Conservation (phyloP, 2,797 vertebrate genomes). For the Melanotaenia boesemani region DNA sequence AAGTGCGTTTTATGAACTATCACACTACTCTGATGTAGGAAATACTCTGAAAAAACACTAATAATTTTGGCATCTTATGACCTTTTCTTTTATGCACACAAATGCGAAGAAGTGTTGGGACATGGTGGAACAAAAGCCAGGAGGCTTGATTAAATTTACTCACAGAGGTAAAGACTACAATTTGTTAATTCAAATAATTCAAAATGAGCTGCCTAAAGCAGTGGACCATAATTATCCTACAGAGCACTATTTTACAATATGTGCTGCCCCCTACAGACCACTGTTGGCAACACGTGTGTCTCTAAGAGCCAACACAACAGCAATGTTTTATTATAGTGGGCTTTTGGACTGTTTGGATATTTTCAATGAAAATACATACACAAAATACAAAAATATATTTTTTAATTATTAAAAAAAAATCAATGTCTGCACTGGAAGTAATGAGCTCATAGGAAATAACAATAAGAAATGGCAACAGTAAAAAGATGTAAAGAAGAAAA, state of each 20-base stretch:
- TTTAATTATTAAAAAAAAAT: constrained; percentile 18
- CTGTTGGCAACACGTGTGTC: constrained; percentile 3
- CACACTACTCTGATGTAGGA: constrained; percentile 31
- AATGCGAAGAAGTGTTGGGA: constrained; percentile 2
- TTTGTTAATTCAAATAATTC: constrained; percentile 16
- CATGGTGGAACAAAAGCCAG: constrained; percentile 11
- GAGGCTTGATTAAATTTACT: constrained; percentile 15
- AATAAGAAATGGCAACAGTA: constrained; percentile 1
- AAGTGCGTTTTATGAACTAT: constrained; percentile 22
- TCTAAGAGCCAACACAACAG: neutral
- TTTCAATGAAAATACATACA: neutral
- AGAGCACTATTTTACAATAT: neutral
- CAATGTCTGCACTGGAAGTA: neutral
- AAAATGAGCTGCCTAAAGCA: neutral
- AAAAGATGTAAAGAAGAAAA: constrained; percentile 7
- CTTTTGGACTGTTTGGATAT: neutral
- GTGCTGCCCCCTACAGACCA: constrained; percentile 67
- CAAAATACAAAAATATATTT: neutral
- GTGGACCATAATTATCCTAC: neutral
- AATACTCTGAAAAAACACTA: constrained; percentile 22
- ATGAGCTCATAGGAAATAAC: constrained; percentile 2
- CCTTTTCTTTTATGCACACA: constrained; percentile 28
- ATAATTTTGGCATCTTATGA: constrained; percentile 11
- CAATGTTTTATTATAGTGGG: neutral
- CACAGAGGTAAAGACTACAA: neutral